phyloP scores from a whole-genome alignment of 2,888 invertebrate genomes.

The Hyalella azteca region DNA sequence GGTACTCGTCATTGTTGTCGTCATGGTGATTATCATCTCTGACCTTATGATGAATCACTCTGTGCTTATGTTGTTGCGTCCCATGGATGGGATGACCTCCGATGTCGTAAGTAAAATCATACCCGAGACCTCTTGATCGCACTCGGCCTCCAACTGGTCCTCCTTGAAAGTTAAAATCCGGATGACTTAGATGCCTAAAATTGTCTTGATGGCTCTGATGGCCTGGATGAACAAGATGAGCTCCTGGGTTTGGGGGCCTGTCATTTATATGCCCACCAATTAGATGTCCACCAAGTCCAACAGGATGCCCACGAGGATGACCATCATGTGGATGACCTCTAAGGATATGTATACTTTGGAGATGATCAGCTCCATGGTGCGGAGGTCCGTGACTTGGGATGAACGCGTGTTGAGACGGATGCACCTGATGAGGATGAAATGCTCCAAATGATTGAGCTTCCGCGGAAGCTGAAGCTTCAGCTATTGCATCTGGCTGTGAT shows the following conservation, averaged over 20 bases:
- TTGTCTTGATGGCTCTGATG: too few species aligned
- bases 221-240: neutral
- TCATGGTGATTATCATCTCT: constrained; percentile 11
- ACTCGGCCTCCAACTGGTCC: neutral
- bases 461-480: neutral
- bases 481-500: neutral
- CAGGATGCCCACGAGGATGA: neutral
- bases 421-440: neutral
- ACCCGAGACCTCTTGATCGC: constrained; percentile 3
- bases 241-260: neutral
- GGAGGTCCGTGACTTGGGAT: constrained; percentile 18
- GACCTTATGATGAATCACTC: neutral
- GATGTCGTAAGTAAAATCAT: constrained; percentile 20
- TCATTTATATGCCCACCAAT: neutral
- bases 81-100: neutral
- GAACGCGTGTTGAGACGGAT: constrained; percentile 1
- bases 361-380: neutral
- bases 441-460: neutral
- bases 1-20: neutral
- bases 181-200: too few species aligned
- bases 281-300: neutral
- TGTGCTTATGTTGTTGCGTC: neutral
- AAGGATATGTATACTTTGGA: too few species aligned
- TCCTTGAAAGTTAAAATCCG: neutral
- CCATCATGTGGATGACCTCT: neutral